phyloP scores from a whole-genome alignment of 2,797 vertebrate species.

The Megalops cyprinoides region DNA sequence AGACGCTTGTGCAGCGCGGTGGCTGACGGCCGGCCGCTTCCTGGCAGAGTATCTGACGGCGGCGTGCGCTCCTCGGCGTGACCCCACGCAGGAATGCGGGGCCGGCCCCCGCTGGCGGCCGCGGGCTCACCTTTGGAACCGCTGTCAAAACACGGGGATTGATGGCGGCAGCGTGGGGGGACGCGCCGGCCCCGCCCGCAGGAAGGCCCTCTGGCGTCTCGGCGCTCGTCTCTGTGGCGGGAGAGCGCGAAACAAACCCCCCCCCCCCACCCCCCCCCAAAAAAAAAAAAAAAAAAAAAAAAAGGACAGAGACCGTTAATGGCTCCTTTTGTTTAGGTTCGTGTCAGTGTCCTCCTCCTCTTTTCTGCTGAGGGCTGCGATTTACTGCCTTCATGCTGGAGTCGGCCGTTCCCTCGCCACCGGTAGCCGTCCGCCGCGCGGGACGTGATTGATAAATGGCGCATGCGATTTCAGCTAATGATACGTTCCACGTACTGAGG shows the following conservation, averaged over 20 bases:
- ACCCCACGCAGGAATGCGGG: slow-evolving; percentile 55
- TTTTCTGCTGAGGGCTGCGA: background rate
- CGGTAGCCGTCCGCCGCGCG: too few relatives aligned
- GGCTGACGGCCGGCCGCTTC: background rate
- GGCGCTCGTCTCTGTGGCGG: slow-evolving; percentile 59
- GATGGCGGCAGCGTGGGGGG: slow-evolving; percentile 50
- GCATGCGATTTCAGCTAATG: too few relatives aligned
- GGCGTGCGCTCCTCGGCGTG: slow-evolving; percentile 51
- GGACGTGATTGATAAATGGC: too few relatives aligned
- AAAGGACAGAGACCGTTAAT: slow-evolving; percentile 27
- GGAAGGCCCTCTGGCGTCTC: slow-evolving; percentile 52
- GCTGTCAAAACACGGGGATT: slow-evolving; percentile 65
- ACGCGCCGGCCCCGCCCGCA: slow-evolving; percentile 55
- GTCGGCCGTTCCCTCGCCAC: background rate
- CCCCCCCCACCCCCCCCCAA: background rate
- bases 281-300: slow-evolving; percentile 36
- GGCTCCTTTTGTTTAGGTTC: slow-evolving; percentile 35
- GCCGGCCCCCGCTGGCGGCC: slow-evolving; percentile 42
- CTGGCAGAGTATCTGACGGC: slow-evolving; percentile 41
- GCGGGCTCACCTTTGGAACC: slow-evolving; percentile 71
- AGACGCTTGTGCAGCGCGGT: background rate
- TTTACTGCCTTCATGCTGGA: background rate
- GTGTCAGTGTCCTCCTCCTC: background rate
- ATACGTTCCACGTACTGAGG: too few relatives aligned
- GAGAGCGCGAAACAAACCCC: slow-evolving; percentile 27